Percentiles rank a stretch among this genome's conserved stretches.
These are phyloP conservation scores for Microcebus murinus DNA, from an alignment of 2,113 vertebrate genomes.

Conservation along the genomic window DNA sequence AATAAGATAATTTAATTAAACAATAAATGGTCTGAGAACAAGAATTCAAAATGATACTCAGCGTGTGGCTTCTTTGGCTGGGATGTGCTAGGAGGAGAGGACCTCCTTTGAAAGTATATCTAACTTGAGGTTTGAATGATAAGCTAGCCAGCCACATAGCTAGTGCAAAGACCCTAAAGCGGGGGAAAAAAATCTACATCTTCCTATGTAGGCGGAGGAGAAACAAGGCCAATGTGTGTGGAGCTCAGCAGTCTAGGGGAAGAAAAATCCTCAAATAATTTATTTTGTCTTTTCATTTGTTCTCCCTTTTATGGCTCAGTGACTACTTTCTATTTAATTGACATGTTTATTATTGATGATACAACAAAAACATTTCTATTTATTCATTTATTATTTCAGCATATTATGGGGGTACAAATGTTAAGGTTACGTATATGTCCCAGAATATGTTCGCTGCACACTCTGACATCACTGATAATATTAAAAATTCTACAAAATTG, in stretches of 20 bases:
- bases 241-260: background rate
- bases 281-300: background rate
- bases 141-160: background rate
- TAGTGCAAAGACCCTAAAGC: background rate
- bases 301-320: background rate
- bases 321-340: background rate
- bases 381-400: no score
- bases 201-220: background rate
- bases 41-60: background rate
- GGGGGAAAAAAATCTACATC: background rate
- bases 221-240: background rate
- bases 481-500: background rate
- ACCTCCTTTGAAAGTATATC: background rate
- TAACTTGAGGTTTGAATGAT: background rate
- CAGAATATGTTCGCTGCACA: background rate
- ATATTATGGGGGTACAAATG: no score
- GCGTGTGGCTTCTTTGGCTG: background rate
- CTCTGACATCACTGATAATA: background rate
- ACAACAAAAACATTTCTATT: constrained; percentile 24
- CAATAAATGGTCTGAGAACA: background rate
- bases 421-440: no score
- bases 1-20: background rate
- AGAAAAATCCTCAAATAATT: background rate
- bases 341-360: background rate
- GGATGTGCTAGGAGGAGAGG: background rate